These are phyloP conservation scores for Alosa alosa DNA, from an alignment of 2,113 vertebrate genomes.

Conservation along the genomic window DNA sequence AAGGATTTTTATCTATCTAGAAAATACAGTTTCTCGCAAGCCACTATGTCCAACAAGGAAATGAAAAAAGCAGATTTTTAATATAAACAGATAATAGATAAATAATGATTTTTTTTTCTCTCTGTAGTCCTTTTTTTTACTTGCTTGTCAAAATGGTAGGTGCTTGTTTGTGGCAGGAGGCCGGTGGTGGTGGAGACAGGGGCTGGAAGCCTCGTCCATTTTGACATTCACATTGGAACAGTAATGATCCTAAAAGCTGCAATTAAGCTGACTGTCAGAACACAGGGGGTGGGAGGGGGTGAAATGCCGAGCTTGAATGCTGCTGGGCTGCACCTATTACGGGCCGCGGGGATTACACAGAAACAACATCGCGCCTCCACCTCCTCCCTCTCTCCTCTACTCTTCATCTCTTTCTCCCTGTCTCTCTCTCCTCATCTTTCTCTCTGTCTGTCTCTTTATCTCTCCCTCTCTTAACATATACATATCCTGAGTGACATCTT, in stretches of 20 bases:
- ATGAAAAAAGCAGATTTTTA: neutral
- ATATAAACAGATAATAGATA: neutral
- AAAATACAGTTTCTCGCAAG: neutral
- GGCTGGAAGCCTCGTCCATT: conserved; percentile 70
- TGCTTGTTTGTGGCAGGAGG: conserved; percentile 62
- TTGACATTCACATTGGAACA: conserved; percentile 76
- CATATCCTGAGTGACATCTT: conserved; percentile 15
- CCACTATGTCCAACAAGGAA: neutral
- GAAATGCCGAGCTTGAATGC: conserved; percentile 46
- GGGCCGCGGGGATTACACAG: conserved; percentile 49
- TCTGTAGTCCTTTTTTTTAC: conserved; percentile 52
- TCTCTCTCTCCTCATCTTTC: neutral
- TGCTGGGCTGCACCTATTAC: conserved; percentile 63
- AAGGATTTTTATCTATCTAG: neutral
- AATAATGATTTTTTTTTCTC: conserved; percentile 14
- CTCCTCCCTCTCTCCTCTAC: conserved; percentile 14
- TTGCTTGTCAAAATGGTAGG: conserved; percentile 61
- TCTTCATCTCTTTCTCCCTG: conserved; percentile 11
- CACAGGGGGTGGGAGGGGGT: conserved; percentile 66
- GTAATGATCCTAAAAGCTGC: conserved; percentile 81
- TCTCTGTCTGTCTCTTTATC: neutral
- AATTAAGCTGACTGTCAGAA: conserved; percentile 75
- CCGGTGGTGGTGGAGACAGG: conserved; percentile 30
- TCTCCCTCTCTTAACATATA: neutral
- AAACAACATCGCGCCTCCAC: neutral